Percentiles rank a stretch among this genome's conserved stretches.
Evolutionary conservation across 2,113 vertebrate genomes (phyloP).

Genomic region (Ramphastos sulfuratus): DNA sequence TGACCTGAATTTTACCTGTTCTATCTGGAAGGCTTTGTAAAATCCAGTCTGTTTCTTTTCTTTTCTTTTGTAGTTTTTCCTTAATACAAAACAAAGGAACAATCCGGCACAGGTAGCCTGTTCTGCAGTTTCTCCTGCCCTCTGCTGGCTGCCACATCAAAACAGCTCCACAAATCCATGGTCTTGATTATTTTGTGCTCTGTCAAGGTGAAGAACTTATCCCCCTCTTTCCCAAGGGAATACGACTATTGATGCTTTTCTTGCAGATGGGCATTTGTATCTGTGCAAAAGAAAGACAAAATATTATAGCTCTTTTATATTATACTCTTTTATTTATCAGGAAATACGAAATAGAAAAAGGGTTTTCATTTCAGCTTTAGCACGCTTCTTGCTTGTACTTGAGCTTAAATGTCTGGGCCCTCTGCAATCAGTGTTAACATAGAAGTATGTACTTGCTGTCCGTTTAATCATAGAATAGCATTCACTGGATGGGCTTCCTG

Average conservation of each 20-base stretch:
- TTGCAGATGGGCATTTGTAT: not conserved
- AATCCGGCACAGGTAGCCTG: not conserved
- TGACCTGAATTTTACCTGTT: not conserved
- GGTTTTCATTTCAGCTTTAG: not conserved
- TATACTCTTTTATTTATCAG: not conserved
- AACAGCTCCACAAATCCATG: not conserved
- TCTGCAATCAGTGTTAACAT: not conserved
- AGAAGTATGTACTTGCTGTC: not conserved
- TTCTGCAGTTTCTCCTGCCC: slow-evolving; percentile 39
- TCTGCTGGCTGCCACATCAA: not conserved
- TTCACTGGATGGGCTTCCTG: too few species aligned
- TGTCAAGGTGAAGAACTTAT: not conserved
- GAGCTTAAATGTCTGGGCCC: not conserved
- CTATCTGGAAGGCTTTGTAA: not conserved
- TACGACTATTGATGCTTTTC: not conserved
- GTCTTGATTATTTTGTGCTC: not conserved
- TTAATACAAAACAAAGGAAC: too few species aligned
- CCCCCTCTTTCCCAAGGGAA: fast-evolving
- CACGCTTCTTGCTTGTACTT: not conserved
- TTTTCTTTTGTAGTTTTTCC: not conserved
- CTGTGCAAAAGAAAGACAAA: not conserved
- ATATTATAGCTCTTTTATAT: not conserved
- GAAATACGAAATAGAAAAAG: not conserved
- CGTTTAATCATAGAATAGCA: not conserved
- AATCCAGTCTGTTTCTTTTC: not conserved